A percentile compares a stretch with the other conserved stretches of the same genome.
These are phyloP conservation scores for Epinotia demarniana DNA, from an alignment of 2,888 invertebrate species.

Conservation along the genomic window DNA sequence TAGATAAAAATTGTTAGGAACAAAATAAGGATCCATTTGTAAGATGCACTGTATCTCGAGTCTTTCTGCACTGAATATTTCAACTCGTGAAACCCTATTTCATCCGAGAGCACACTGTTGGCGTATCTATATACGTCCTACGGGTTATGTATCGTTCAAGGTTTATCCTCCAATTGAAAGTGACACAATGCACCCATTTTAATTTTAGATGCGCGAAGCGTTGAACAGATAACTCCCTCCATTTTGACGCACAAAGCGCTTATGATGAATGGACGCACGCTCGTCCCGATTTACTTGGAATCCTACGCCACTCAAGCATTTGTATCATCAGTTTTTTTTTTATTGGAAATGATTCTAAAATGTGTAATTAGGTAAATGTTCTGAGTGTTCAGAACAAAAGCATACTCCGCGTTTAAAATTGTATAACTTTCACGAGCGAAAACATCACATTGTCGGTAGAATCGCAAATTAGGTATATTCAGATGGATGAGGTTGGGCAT, in stretches of 20 bases:
- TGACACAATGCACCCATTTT: slow-evolving; percentile 19
- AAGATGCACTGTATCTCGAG: not conserved
- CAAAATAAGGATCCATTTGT: not conserved
- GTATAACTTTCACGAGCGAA: too few species aligned
- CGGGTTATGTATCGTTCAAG: too few species aligned
- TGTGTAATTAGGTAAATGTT: too few species aligned
- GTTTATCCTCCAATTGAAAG: slow-evolving; percentile 12
- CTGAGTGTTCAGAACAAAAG: too few species aligned
- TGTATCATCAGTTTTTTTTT: not conserved
- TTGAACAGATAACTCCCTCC: slow-evolving; percentile 9
- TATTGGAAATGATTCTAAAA: too few species aligned
- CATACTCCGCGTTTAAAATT: too few species aligned
- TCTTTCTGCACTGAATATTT: not conserved
- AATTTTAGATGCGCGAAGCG: slow-evolving; percentile 2
- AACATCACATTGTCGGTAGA: not conserved
- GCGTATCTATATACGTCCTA: too few species aligned
- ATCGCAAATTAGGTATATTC: not conserved
- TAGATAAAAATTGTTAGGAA: not conserved
- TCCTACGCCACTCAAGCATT: not conserved
- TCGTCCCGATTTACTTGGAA: not conserved
- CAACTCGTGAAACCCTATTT: not conserved
- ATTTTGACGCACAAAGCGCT: slow-evolving; percentile 19
- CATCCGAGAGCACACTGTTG: not conserved
- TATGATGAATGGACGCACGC: slow-evolving; percentile 1
- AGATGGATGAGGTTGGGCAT: not conserved